Conservation (phyloP, 2,113 vertebrate genomes). For the Mugil cephalus region DNA sequence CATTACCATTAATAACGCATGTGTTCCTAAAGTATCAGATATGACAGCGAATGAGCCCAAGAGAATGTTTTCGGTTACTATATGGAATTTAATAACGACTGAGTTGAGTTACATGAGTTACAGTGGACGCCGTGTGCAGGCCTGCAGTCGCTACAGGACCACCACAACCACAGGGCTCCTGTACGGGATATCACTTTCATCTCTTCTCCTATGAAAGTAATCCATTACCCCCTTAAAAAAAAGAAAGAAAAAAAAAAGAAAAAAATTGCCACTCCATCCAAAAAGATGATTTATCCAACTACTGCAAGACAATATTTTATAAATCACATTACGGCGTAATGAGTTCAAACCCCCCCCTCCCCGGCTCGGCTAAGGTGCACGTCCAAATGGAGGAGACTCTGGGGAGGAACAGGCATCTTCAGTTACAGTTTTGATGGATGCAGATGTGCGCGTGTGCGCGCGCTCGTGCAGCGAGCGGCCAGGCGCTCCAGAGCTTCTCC, state of each 20-base stretch:
- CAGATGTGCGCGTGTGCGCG: slow-evolving; percentile 3
- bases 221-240: slow-evolving; percentile 11
- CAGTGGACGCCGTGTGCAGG: slow-evolving; percentile 3
- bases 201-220: slow-evolving; percentile 16
- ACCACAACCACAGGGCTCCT: slow-evolving; percentile 32
- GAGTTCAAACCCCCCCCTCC: background rate
- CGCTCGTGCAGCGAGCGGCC: background rate
- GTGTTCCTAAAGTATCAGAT: slow-evolving; percentile 33
- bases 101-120: slow-evolving; percentile 37
- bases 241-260: too few species aligned
- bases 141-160: slow-evolving; percentile 34
- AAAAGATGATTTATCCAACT: slow-evolving; percentile 26
- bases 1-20: slow-evolving; percentile 24
- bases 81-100: slow-evolving; percentile 57
- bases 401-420: slow-evolving; percentile 36
- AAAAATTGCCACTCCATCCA: slow-evolving; percentile 10
- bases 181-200: slow-evolving; percentile 24
- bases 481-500: slow-evolving; percentile 17
- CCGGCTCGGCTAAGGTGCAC: background rate
- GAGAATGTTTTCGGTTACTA: slow-evolving; percentile 35
- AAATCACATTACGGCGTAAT: slow-evolving; percentile 32
- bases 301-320: slow-evolving; percentile 21
- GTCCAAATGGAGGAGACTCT: slow-evolving; percentile 21
- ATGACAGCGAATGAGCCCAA: slow-evolving; percentile 24
- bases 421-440: slow-evolving; percentile 43